These are phyloP conservation scores for Macaria notata DNA, from an alignment of 2,888 invertebrate genomes.

Conservation along the genomic window DNA sequence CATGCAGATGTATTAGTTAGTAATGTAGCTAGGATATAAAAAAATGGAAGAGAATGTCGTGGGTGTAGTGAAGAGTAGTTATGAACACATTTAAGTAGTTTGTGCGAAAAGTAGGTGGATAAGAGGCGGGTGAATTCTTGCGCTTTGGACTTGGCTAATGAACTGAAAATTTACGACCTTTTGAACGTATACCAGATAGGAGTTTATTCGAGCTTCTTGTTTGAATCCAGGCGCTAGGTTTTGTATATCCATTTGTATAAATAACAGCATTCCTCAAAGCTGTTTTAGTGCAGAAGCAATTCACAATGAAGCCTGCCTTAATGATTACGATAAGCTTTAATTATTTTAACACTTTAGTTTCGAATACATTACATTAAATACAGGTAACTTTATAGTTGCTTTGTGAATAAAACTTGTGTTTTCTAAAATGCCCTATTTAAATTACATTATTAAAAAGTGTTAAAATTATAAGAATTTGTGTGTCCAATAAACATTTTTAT, in stretches of 20 bases:
- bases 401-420: too few species aligned
- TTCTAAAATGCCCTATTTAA: too few species aligned
- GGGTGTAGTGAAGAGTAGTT: constrained; percentile 71
- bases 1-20: constrained; percentile 59
- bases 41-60: constrained; percentile 43
- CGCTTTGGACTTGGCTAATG: constrained; percentile 53
- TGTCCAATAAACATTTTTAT: too few species aligned
- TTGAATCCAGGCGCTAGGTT: constrained; percentile 4
- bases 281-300: constrained; percentile 15
- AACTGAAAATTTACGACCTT: constrained; percentile 50
- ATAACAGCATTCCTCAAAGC: constrained; percentile 4
- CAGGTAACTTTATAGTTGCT: too few species aligned
- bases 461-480: too few species aligned
- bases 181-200: constrained; percentile 6
- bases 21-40: constrained; percentile 43
- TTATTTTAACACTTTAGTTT: constrained; percentile 33
- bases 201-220: constrained; percentile 5
- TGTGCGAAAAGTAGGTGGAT: constrained; percentile 69
- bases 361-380: too few species aligned
- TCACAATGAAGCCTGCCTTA: constrained; percentile 13
- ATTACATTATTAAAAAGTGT: too few species aligned
- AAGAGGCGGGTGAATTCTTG: constrained; percentile 41
- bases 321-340: constrained; percentile 33
- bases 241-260: background rate
- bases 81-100: constrained; percentile 70